Percentiles rank a stretch among this genome's conserved stretches.
These are phyloP conservation scores for Pharmacophagus antenor DNA, from an alignment of 2,888 invertebrate genomes.

Conservation along the genomic window DNA sequence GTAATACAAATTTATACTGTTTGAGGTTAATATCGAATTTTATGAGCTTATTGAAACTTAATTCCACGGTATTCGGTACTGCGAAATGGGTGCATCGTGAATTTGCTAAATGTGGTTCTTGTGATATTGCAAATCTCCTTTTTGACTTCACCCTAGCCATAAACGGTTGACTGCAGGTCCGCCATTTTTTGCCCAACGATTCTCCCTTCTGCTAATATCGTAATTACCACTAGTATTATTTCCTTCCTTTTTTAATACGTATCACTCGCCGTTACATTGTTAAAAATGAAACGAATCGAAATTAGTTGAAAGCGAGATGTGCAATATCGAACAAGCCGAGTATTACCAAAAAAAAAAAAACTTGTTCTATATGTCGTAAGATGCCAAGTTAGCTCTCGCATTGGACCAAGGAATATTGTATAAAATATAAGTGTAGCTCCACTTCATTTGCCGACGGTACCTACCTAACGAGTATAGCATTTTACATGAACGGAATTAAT, in stretches of 20 bases:
- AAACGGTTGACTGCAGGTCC: background rate
- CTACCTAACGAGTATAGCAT: too few relatives aligned
- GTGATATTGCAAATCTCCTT: slow-evolving; percentile 61
- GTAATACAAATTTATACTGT: slow-evolving; percentile 63
- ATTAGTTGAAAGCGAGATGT: slow-evolving; percentile 42
- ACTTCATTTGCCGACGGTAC: slow-evolving; percentile 69
- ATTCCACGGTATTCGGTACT: slow-evolving; percentile 62
- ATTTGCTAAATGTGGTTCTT: slow-evolving; percentile 47
- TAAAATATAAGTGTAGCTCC: slow-evolving; percentile 68
- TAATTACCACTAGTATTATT: too few relatives aligned
- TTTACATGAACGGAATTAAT: slow-evolving; percentile 43
- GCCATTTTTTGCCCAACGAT: slow-evolving; percentile 18
- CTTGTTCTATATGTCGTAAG: slow-evolving; percentile 55
- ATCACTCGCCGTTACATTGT: too few relatives aligned
- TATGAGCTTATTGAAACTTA: slow-evolving; percentile 79
- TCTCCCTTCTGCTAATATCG: too few relatives aligned
- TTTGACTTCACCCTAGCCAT: background rate
- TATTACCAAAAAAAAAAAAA: slow-evolving; percentile 14
- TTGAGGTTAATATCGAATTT: slow-evolving; percentile 80
- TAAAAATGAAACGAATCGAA: too few relatives aligned
- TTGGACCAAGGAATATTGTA: slow-evolving; percentile 73
- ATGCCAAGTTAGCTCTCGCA: slow-evolving; percentile 75
- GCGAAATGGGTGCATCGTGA: slow-evolving; percentile 47
- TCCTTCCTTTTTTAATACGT: background rate
- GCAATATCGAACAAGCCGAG: slow-evolving; percentile 55